Evolutionary conservation across 2,797 vertebrate species (phyloP).

Genomic region (Enteromius paludinosus): DNA sequence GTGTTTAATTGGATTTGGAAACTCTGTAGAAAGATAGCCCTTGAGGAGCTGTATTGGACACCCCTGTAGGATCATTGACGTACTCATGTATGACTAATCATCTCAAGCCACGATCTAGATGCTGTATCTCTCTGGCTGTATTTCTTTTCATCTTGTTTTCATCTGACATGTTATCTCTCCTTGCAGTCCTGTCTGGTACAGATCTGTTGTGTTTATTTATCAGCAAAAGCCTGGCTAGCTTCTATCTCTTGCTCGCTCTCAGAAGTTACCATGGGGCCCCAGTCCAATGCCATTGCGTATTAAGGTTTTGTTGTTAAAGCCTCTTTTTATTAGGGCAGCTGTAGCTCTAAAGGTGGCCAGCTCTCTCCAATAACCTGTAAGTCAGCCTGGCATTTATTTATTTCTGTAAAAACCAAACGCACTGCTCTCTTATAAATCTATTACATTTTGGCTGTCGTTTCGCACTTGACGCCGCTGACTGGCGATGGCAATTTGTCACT

Average conservation of each 20-base stretch:
- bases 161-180: neutral
- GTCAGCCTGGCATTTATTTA: slow-evolving; percentile 52
- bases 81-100: neutral
- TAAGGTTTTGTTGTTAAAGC: slow-evolving; percentile 44
- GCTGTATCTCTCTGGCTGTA: neutral
- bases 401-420: slow-evolving; percentile 27
- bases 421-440: slow-evolving; percentile 17
- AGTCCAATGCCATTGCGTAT: neutral
- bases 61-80: neutral
- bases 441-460: neutral
- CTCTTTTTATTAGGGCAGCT: slow-evolving; percentile 50
- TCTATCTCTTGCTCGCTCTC: neutral
- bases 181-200: neutral
- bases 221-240: slow-evolving; percentile 2
- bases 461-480: neutral
- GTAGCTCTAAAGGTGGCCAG: slow-evolving; percentile 17
- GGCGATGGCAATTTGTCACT: slow-evolving; percentile 28
- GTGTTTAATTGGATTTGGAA: neutral
- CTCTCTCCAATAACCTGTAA: slow-evolving; percentile 33
- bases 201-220: slow-evolving; percentile 20
- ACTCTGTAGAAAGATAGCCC: neutral
- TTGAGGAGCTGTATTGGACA: neutral
- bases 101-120: neutral
- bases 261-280: neutral
- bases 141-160: neutral